A percentile compares a stretch with the other conserved stretches of the same genome.
These are phyloP conservation scores for Centropus bengalensis DNA, from an alignment of 2,113 vertebrate species.

Conservation along the genomic window DNA sequence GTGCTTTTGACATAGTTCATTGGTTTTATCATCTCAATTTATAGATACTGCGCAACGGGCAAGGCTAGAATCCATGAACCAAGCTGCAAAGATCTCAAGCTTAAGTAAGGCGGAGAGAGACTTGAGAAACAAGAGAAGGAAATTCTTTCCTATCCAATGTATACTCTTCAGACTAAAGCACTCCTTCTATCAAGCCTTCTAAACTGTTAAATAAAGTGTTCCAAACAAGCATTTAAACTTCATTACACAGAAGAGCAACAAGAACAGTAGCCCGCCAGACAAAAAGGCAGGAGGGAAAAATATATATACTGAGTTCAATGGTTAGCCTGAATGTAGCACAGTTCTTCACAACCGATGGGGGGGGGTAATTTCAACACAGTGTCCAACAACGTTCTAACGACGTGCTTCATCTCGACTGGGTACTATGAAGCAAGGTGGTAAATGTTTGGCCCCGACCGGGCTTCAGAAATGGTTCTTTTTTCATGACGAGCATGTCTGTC, in stretches of 20 bases:
- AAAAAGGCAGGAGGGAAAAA: constrained; percentile 84
- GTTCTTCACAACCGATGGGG: constrained; percentile 88
- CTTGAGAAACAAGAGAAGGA: constrained; percentile 84
- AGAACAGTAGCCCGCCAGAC: constrained; percentile 84
- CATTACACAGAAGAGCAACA: constrained; percentile 89
- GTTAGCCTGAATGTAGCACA: constrained; percentile 88
- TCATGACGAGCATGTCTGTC: constrained; percentile 87
- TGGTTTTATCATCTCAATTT: constrained; percentile 82
- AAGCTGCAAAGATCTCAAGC: constrained; percentile 89
- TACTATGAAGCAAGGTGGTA: constrained; percentile 89
- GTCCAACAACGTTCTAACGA: constrained; percentile 86
- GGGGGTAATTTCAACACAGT: constrained; percentile 82
- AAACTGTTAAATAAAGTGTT: constrained; percentile 95
- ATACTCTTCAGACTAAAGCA: constrained; percentile 91
- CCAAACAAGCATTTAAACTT: constrained; percentile 91
- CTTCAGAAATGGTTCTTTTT: constrained; percentile 86
- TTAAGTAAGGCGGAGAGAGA: constrained; percentile 86
- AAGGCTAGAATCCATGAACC: constrained; percentile 88
- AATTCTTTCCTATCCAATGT: constrained; percentile 85
- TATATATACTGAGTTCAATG: constrained; percentile 87
- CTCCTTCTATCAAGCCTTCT: constrained; percentile 92
- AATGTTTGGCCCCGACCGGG: constrained; percentile 84
- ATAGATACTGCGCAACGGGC: constrained; percentile 81
- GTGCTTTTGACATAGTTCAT: constrained; percentile 85
- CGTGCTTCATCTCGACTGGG: constrained; percentile 85